Evolutionary conservation across 2,888 invertebrate genomes (phyloP), one percentile per base, ranked within the genome.

Genomic region (Disparrhopalites patrizii): DNA sequence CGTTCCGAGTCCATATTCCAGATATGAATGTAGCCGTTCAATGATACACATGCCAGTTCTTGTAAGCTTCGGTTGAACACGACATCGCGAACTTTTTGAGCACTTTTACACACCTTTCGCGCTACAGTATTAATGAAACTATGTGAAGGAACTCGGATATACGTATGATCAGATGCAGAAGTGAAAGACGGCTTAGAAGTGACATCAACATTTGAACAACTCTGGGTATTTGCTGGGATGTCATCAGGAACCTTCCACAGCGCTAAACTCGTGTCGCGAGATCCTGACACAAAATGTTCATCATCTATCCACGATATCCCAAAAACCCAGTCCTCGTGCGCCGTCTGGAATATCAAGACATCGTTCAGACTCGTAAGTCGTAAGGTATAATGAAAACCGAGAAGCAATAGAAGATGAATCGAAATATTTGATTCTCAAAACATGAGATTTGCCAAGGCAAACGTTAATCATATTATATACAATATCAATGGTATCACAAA

Each of bases 261-360:
- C 25, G 92, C 91, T 82, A 96, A 85, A 78, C 88, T 89, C 3
- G 92, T 91, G 80, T 96, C 96, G 62, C 94, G 86, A 0, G 94
- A 93, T 13, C 95, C 95, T 5, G 94, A 92, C 65, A 96, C 93
- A 63, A 96, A 81, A 82, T 92, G 94, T 80, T 95, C 90, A 80
- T 97, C 96, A 80, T 97, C 96, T 69, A 97, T 80, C 96, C 96
- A 97, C 72, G 91, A 91, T 86, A 94, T 87, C 78, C 96, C 96
- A 77, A 83, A 86, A 71, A 93, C 90, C 89, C 94, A 93, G 80
- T 97, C 96, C 76, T 87, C 86, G 78, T 97, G 96, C 1, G 91
- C 92, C 76, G 82, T 81, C 82, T 83, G 76, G 31, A 77, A 62
- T 57, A 63, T n/a, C n/a, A n/a, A n/a, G n/a, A n/a, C n/a, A n/a